Evolutionary conservation across 2,113 vertebrate species (phyloP).

Genomic region (Upupa epops): DNA sequence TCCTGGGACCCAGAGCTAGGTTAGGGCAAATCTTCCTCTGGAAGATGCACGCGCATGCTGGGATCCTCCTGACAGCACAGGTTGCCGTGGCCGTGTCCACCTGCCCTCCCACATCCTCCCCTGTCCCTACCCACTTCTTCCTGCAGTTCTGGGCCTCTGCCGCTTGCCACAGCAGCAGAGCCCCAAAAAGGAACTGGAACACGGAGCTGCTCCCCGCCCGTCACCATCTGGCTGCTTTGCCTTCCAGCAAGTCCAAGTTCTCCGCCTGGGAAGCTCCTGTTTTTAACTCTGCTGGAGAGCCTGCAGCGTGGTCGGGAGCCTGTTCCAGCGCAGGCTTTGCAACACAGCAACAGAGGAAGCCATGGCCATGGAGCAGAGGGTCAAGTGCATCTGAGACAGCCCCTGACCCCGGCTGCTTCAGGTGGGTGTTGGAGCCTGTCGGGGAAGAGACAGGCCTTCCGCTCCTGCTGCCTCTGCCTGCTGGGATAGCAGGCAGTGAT

Average conservation of each 20-base stretch:
- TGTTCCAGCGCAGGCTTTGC: background rate
- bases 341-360: background rate
- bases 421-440: background rate
- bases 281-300: background rate
- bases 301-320: background rate
- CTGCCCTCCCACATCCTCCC: background rate
- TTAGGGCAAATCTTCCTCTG: background rate
- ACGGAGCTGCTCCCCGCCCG: background rate
- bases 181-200: background rate
- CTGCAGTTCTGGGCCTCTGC: background rate
- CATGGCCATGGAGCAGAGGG: background rate
- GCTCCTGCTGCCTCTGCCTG: constrained; percentile 28
- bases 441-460: background rate
- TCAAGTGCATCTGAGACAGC: background rate
- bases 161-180: background rate
- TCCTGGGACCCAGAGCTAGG: background rate
- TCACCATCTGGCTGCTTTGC: constrained; percentile 22
- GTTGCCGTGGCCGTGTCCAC: background rate
- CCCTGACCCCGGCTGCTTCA: background rate
- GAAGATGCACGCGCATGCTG: background rate
- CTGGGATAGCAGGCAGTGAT: constrained; percentile 8
- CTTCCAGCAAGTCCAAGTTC: constrained; percentile 4
- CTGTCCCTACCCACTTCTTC: background rate
- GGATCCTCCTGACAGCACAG: background rate
- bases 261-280: constrained; percentile 21